Evolutionary conservation across 2,113 vertebrate species (phyloP).

Genomic region (Brachirus orientalis): DNA sequence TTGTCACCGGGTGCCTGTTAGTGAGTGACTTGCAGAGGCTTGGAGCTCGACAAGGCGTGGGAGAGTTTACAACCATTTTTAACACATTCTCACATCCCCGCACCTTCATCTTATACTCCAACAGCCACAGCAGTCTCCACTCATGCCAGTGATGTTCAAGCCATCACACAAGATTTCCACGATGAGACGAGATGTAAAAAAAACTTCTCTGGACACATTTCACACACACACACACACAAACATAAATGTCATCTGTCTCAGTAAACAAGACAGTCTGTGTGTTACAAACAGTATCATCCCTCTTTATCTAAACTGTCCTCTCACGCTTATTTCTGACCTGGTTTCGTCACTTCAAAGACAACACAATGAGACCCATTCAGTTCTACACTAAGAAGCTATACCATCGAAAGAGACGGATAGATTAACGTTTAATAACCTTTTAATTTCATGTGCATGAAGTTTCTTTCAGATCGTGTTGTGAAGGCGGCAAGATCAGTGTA

Average conservation of each 20-base stretch:
- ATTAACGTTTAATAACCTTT: neutral
- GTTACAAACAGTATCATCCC: slow-evolving; percentile 6
- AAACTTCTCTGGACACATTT: too few species aligned
- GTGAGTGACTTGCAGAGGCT: slow-evolving; percentile 25
- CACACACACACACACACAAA: neutral
- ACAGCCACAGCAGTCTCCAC: slow-evolving; percentile 43
- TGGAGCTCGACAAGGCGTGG: slow-evolving; percentile 51
- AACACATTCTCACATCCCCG: too few species aligned
- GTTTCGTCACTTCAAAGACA: neutral
- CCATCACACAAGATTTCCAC: slow-evolving; percentile 15
- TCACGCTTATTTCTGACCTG: neutral
- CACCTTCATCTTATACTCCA: too few species aligned
- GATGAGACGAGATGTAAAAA: slow-evolving; percentile 18
- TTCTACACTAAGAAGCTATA: neutral
- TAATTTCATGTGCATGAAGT: slow-evolving; percentile 72
- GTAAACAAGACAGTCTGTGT: slow-evolving; percentile 26
- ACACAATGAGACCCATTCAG: neutral
- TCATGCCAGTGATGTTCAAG: neutral
- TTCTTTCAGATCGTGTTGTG: slow-evolving; percentile 87
- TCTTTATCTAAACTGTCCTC: neutral
- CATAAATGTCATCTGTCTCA: slow-evolving; percentile 2
- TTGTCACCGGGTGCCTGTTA: neutral
- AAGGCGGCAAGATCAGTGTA: slow-evolving; percentile 87
- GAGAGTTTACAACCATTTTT: slow-evolving; percentile 42
- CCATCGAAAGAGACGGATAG: neutral